These are phyloP conservation scores for Morpho helenor DNA, from an alignment of 2,888 invertebrate genomes.

Conservation along the genomic window DNA sequence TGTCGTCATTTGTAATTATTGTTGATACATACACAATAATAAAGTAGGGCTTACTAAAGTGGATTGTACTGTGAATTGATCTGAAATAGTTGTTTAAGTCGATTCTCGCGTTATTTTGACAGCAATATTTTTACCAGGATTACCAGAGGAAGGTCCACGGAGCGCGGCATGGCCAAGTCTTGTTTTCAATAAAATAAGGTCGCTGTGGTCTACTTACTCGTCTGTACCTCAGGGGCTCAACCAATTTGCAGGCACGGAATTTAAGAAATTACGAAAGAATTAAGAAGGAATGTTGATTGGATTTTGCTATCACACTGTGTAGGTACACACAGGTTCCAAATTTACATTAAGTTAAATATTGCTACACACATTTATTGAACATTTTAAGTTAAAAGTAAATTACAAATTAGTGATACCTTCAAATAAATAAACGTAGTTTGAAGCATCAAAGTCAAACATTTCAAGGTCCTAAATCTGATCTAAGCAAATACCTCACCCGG, in stretches of 20 bases:
- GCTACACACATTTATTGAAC: no score
- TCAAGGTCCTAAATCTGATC: conserved; percentile 30
- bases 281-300: conserved; percentile 51
- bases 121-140: conserved; percentile 49
- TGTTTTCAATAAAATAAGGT: conserved; percentile 93
- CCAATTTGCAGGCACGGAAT: conserved; percentile 84
- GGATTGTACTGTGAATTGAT: not conserved
- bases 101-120: conserved; percentile 21
- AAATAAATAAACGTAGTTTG: no score
- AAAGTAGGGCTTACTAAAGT: not conserved
- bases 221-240: conserved; percentile 89
- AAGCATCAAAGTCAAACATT: conserved; percentile 20
- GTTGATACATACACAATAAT: conserved; percentile 5
- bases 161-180: conserved; percentile 84
- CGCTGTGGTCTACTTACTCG: conserved; percentile 89
- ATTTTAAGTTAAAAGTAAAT: no score
- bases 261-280: conserved; percentile 38
- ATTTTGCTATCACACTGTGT: conserved; percentile 5
- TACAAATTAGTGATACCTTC: no score
- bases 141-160: conserved; percentile 70
- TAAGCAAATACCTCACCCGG: conserved; percentile 39
- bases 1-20: conserved; percentile 23
- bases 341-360: no score
- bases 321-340: no score
- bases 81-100: not conserved